Percentiles rank a stretch among this genome's conserved stretches.
Evolutionary conservation across 64 coral and sea anemone genomes (phyloP).

Genomic region (Astreopora myriophthalma): DNA sequence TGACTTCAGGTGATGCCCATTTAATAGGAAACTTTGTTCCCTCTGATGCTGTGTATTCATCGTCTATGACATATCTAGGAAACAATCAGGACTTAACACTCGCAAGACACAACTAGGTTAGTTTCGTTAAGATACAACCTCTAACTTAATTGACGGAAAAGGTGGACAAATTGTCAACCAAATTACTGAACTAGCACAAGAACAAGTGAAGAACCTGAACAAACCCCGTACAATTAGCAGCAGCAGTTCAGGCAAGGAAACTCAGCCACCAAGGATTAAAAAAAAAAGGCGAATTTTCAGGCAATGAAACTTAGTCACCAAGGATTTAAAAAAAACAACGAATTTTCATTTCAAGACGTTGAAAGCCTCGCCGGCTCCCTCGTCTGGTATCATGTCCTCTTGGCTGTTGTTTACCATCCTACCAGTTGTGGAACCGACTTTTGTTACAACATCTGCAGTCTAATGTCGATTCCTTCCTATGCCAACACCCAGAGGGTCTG

Average conservation of each 20-base stretch:
- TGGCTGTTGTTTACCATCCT: constrained; percentile 39
- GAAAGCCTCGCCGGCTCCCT: constrained; percentile 23
- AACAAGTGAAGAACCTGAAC: too few species aligned
- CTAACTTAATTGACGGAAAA: not conserved
- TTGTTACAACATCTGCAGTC: constrained; percentile 22
- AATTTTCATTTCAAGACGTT: too few species aligned
- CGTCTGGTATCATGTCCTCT: constrained; percentile 25
- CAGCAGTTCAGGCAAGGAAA: too few species aligned
- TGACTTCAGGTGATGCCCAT: constrained; percentile 96
- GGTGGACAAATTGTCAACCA: too few species aligned
- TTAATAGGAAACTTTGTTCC: constrained; percentile 99
- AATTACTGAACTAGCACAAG: too few species aligned
- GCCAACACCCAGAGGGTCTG: constrained; percentile 27
- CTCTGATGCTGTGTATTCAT: constrained; percentile 98
- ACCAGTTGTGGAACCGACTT: constrained; percentile 18
- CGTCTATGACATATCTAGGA: constrained; percentile 94
- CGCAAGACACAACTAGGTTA: too few species aligned
- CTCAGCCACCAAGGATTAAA: too few species aligned
- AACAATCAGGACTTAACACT: not conserved
- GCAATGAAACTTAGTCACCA: too few species aligned
- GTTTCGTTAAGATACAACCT: not conserved
- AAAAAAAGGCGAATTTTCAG: too few species aligned
- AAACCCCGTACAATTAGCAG: too few species aligned
- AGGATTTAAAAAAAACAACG: too few species aligned
- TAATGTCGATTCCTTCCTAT: constrained; percentile 40